These are phyloP conservation scores for Phocides pigmalion DNA, from an alignment of 1,140 invertebrate genomes.

Conservation along the genomic window DNA sequence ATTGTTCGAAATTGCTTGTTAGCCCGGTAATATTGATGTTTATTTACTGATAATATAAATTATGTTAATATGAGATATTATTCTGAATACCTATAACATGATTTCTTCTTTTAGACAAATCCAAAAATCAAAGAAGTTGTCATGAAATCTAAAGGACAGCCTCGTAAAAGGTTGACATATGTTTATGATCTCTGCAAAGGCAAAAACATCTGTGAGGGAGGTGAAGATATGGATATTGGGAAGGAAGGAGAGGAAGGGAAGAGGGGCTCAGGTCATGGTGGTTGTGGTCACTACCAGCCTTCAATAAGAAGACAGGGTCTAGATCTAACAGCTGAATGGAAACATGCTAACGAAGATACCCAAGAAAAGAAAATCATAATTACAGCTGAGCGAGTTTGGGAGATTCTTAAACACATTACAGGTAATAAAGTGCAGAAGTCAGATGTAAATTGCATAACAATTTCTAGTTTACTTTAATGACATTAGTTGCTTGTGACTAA, in stretches of 20 bases:
- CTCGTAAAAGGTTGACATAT: slow-evolving; percentile 95
- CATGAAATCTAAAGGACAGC: slow-evolving; percentile 98
- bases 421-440: no score
- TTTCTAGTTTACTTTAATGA: no score
- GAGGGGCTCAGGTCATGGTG: slow-evolving; percentile 93
- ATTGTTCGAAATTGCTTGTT: slow-evolving; percentile 97
- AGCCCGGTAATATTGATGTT: slow-evolving; percentile 90
- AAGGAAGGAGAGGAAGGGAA: slow-evolving; percentile 89
- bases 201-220: slow-evolving; percentile 99
- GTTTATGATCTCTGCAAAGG: slow-evolving; percentile 99
- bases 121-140: slow-evolving; percentile 99
- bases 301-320: slow-evolving; percentile 94
- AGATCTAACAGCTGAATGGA: slow-evolving; percentile 98
- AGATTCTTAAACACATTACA: slow-evolving; percentile 98
- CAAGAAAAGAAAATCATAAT: slow-evolving; percentile 97
- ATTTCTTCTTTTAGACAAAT: slow-evolving; percentile 87
- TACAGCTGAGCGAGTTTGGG: slow-evolving; percentile 97
- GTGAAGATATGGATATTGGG: slow-evolving; percentile 97
- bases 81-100: neutral
- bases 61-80: slow-evolving; percentile 13
- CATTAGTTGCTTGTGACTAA: no score
- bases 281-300: slow-evolving; percentile 99
- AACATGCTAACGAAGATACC: slow-evolving; percentile 98
- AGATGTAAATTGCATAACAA: no score
- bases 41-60: slow-evolving; percentile 18